Evolutionary conservation across 2,888 invertebrate species (phyloP).

Genomic region (Apotomis turbidana): DNA sequence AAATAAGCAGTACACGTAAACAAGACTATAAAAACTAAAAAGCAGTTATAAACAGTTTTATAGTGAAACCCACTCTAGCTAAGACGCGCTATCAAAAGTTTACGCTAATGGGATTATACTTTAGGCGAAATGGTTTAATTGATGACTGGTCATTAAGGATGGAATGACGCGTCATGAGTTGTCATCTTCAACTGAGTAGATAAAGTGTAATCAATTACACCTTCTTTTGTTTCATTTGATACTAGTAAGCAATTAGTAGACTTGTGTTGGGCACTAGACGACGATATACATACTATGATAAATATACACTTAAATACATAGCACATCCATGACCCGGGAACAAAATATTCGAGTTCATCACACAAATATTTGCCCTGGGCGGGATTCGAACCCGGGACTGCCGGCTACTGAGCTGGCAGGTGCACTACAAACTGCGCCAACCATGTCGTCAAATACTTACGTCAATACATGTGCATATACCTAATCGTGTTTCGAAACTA

Average conservation of each 20-base stretch:
- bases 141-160: constrained; percentile 28
- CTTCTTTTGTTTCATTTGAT: not conserved
- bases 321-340: no score
- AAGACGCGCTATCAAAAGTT: constrained; percentile 47
- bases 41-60: constrained; percentile 48
- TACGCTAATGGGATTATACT: constrained; percentile 48
- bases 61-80: constrained; percentile 45
- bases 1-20: constrained; percentile 40
- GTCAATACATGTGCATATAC: no score
- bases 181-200: not conserved
- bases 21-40: constrained; percentile 43
- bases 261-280: no score
- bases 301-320: no score
- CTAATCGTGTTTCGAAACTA: no score
- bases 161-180: constrained; percentile 31
- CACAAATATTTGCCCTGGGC: no score
- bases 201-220: not conserved
- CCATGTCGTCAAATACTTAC: no score
- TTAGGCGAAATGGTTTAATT: constrained; percentile 35
- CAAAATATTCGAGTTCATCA: no score
- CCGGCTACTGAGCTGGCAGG: no score
- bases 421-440: no score
- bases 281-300: no score
- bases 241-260: not conserved
- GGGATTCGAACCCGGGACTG: no score